Conservation (phyloP, 1,140 invertebrate species). For the Lethrus apterus region DNA sequence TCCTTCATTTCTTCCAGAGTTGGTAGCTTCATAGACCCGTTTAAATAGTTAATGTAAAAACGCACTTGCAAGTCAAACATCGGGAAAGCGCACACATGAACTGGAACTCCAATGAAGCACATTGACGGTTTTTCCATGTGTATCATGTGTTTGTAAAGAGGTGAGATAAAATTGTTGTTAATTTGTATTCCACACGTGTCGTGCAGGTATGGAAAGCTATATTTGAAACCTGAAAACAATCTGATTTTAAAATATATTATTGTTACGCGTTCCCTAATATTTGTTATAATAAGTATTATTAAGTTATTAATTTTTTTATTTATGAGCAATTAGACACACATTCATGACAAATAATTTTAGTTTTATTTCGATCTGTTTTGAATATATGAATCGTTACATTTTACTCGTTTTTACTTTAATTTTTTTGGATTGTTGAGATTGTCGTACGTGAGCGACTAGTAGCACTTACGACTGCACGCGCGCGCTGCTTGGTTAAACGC, state of each 20-base stretch:
- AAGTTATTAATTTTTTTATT: too few relatives aligned
- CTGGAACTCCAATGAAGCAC: slow-evolving; percentile 58
- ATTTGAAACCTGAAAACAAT: slow-evolving; percentile 48
- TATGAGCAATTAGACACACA: too few relatives aligned
- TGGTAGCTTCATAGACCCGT: slow-evolving; percentile 46
- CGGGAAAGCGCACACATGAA: slow-evolving; percentile 56
- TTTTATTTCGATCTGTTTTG: too few relatives aligned
- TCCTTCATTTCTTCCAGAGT: slow-evolving; percentile 50
- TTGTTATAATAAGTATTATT: too few relatives aligned
- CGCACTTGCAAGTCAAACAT: slow-evolving; percentile 61
- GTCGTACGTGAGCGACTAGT: too few relatives aligned
- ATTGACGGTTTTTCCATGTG: slow-evolving; percentile 56
- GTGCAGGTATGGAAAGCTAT: slow-evolving; percentile 54
- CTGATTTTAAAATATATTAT: background rate
- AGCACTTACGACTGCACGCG: background rate
- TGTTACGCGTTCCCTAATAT: too few relatives aligned
- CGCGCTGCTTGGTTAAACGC: too few relatives aligned
- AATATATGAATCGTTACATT: slow-evolving; percentile 7
- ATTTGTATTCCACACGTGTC: slow-evolving; percentile 49
- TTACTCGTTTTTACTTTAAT: too few relatives aligned
- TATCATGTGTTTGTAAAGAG: slow-evolving; percentile 65
- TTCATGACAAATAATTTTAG: too few relatives aligned
- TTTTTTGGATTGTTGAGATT: too few relatives aligned
- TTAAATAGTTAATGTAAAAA: slow-evolving; percentile 50
- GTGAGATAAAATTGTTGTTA: slow-evolving; percentile 52